Evolutionary conservation across 2,797 vertebrate genomes (phyloP).

Genomic region (Nothura maculosa): DNA sequence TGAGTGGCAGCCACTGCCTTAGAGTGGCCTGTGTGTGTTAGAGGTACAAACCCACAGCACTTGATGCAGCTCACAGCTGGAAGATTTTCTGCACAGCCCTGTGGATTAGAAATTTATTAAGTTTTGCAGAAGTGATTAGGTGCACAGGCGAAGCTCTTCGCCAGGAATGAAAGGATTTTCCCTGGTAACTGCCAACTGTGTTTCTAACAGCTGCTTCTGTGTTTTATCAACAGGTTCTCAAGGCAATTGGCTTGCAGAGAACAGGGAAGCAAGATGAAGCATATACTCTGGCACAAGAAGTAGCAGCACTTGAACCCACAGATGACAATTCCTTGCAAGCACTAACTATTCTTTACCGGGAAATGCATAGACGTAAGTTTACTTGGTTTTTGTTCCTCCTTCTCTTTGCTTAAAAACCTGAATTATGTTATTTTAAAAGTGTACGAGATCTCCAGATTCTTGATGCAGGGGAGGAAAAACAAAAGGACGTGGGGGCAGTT

Average conservation of each 20-base stretch:
- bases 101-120: neutral
- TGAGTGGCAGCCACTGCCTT: neutral
- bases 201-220: constrained; percentile 20
- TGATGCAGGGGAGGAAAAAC: neutral
- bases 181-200: neutral
- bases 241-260: constrained; percentile 96
- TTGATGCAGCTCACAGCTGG: neutral
- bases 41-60: fast-evolving
- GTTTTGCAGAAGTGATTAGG: neutral
- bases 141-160: neutral
- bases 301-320: constrained; percentile 93
- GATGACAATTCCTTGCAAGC: constrained; percentile 98
- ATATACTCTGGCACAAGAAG: constrained; percentile 94
- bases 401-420: neutral
- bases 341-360: constrained; percentile 96
- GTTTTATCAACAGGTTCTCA: constrained; percentile 87
- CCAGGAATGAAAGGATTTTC: neutral
- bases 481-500: neutral
- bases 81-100: neutral
- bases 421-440: fast-evolving
- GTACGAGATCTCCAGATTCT: fast-evolving
- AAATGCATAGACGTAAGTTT: constrained; percentile 94
- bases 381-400: neutral
- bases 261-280: constrained; percentile 98
- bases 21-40: neutral